These are phyloP conservation scores for Anoncus sp. DNA, from an alignment of 2,888 invertebrate genomes.

Conservation along the genomic window DNA sequence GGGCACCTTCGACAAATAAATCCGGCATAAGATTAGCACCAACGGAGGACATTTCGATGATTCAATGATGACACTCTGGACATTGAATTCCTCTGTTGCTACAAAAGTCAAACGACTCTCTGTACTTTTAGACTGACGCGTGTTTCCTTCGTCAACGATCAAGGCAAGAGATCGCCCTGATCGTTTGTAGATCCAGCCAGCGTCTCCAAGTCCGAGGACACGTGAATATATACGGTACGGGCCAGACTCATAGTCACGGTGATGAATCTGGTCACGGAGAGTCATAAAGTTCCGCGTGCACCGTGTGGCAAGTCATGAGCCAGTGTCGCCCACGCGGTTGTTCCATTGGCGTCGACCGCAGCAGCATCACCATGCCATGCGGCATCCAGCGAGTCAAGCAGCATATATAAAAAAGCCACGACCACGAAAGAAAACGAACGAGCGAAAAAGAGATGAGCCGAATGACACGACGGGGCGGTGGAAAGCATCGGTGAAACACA, in stretches of 20 bases:
- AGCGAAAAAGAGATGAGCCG: conserved; percentile 54
- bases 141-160: too few relatives aligned
- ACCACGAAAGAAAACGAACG: conserved; percentile 43
- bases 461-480: background rate
- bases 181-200: too few relatives aligned
- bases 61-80: conserved; percentile 1
- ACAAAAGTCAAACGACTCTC: too few relatives aligned
- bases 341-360: conserved; percentile 58
- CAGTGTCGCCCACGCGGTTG: conserved; percentile 76
- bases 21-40: too few relatives aligned
- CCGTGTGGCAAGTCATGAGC: conserved; percentile 48
- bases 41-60: background rate
- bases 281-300: conserved; percentile 76
- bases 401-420: conserved; percentile 14
- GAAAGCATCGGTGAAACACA: conserved; percentile 33
- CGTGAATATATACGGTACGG: conserved; percentile 39
- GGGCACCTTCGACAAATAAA: too few relatives aligned
- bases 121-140: too few relatives aligned
- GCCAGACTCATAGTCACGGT: conserved; percentile 67
- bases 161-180: too few relatives aligned
- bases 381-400: conserved; percentile 42
- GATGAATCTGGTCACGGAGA: conserved; percentile 81
- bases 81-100: background rate
- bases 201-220: too few relatives aligned
- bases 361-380: conserved; percentile 42